Evolutionary conservation across 1,140 invertebrate species (phyloP), one percentile per base, ranked within the genome.

Genomic region (Schlechtendalia chinensis): DNA sequence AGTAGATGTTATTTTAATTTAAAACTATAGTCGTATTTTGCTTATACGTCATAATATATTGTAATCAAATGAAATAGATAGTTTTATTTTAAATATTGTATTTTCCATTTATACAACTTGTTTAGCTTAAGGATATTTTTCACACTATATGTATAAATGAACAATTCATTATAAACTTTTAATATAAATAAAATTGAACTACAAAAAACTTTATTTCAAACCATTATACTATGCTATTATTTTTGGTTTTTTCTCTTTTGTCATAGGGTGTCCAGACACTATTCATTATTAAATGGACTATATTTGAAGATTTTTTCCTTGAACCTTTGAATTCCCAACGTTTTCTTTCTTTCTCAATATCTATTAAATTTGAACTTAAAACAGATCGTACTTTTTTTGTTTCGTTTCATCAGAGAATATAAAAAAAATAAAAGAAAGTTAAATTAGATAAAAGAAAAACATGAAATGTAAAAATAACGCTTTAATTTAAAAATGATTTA

Each of bases 111-210:
- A 6, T 61, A 29, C 27, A 61, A 61, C 24, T 61, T 61, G 24
- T n/a, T n/a, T 61, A 61, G 59, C 59, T 61, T 61, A 27, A 29
- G 59, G 59, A 61, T 61, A 61, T 61, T 61, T 17, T 24, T 61
- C 22, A 61, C 24, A 61, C 22, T 61, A 61, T 61, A 61, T 16
- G 24, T 61, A 27, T 61, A 61, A 14, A 5, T 16, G 27, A 61
- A 61, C 59, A 61, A 59, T 61, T 61, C 27, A 29, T 29, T 61
- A 27, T 61, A 61, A 63, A 63, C 61, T 63, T 63, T 63, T 29
- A 63, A 29, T 63, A 63, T 63, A 63, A 63, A 63, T 63, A 63
- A 63, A 63, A 63, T 27, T 1, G 29, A 63, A 32, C 24, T 29
- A 29, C 6, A 63, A 16, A 63, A 29, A 63, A 61, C 59, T 63